Conservation (phyloP, 2,888 invertebrate species). For the Sylvicola fuscatus region DNA sequence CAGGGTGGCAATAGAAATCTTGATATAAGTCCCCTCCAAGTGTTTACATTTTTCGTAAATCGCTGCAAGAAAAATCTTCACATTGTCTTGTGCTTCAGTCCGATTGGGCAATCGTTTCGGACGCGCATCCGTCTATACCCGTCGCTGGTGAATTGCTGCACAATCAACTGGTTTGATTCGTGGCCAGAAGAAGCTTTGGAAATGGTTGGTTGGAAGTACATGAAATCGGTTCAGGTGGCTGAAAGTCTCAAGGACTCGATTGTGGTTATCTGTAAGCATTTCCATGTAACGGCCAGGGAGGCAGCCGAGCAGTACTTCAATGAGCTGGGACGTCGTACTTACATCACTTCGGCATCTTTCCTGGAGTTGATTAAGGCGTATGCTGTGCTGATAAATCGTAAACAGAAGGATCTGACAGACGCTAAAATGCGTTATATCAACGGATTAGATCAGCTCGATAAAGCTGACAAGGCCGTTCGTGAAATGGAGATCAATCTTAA, state of each 20-base stretch:
- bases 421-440: conserved; percentile 57
- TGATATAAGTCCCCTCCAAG: conserved; percentile 58
- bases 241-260: conserved; percentile 38
- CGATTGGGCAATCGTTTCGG: conserved; percentile 62
- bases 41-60: conserved; percentile 65
- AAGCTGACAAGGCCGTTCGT: conserved; percentile 61
- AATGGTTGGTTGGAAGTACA: conserved; percentile 59
- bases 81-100: conserved; percentile 54
- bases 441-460: conserved; percentile 61
- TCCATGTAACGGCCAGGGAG: conserved; percentile 56
- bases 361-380: conserved; percentile 67
- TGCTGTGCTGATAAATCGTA: conserved; percentile 47
- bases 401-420: conserved; percentile 44
- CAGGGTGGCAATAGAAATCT: conserved; percentile 69
- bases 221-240: conserved; percentile 41
- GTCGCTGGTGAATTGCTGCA: conserved; percentile 77
- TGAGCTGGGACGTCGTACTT: conserved; percentile 49
- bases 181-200: conserved; percentile 74
- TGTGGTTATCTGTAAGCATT: conserved; percentile 69
- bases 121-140: conserved; percentile 70
- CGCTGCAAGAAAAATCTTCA: conserved; percentile 64
- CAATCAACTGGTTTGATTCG: conserved; percentile 83
- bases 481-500: conserved; percentile 60
- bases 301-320: conserved; percentile 40
- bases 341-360: conserved; percentile 79